Evolutionary conservation across 1,140 invertebrate species (phyloP), one percentile per base, ranked within the genome.

Genomic region (Drosophila sturtevanti): DNA sequence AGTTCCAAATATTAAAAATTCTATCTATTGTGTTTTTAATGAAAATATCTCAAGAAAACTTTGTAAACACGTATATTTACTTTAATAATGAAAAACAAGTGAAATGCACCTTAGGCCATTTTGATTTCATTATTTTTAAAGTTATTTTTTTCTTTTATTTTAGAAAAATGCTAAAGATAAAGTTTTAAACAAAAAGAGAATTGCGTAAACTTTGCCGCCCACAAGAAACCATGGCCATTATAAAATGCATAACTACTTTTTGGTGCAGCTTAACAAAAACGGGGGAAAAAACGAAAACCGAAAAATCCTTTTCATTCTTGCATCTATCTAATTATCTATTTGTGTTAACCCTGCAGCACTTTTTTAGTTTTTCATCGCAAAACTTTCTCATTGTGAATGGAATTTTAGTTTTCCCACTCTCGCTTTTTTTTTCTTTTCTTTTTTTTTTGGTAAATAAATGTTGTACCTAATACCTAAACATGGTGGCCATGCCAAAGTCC

Each of bases 401-500:
- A 56, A 16, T 56, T 56, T 56, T 18, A 34, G 41, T 48, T 48
- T 48, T 41, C 22, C 35, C 16, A 16, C 41, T 44, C 7, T 5
- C 11, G 31, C 24, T 24, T 56, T 31, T 41, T 7, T 12, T 41
- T 38, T 38, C 18, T 11, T 31, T 24, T 55, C 16, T 0, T 22
- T 31, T 54, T 16, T 56, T n/a, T 9, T 16, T 18, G 35, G 35
- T 22, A 7, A 73, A 69, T 55, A 63, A 62, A 44, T 75, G 44
- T 78, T 91, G 91, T 81, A 93, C 93, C 82, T 93, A 92, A 91
- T 93, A 93, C 92, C 95, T 94, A 92, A 95, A 97, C 72, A 99
- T 93, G 2, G 98, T 99, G 11, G 98, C 97, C 93, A 99, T 94
- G 63, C 98, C 98, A 94, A 99, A 99, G 93, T 99, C 98, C 1